Evolutionary conservation across 2,888 invertebrate species (phyloP), one percentile per base, ranked within the genome.

Genomic region (Calephelis perditalis): DNA sequence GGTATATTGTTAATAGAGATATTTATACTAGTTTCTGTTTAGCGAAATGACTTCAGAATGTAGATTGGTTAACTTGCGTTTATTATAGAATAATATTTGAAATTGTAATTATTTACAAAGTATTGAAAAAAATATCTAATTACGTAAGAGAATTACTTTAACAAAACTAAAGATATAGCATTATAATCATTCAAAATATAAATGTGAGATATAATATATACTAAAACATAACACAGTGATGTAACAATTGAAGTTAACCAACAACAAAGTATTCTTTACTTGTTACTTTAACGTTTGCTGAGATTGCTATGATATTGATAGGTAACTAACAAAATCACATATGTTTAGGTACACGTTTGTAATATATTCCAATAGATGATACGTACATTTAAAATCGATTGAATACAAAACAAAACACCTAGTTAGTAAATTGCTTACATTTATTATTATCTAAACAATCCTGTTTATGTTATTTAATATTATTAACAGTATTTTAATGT

Each of bases 11-110:
- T 15, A 8, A 26, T 15, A 26, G 26, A 26, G 8, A 49, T 12
- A 7, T 26, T 26, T 10, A 49, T 49, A 26, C 15, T 49, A 26
- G n/a, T 49, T 49, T 49, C 49, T 26, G 49, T 26, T 49, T 12
- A 49, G 10, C 2, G 26, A 49, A 49, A 26, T 40, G 40, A 40
- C 40, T 40, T 26, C 49, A 26, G 8, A 49, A 10, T 49, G 12
- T 49, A 10, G 26, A 49, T 15, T 26, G 8, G 3, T 49, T 49
- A 10, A 15, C n/a, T 47, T 8, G n/a, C 12, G 47, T 12, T 47
- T 47, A 47, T 47, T 8, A 47, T 6, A 40, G 40, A 40, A 47
- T 47, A 47, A 47, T 47, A 47, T 47, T 47, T 47, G 47, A 47
- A 40, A 40, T 15, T 12, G 8, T 47, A 40, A 26, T 40, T 40